Evolutionary conservation across 2,797 vertebrate species (phyloP).

Genomic region (Streptopelia turtur): DNA sequence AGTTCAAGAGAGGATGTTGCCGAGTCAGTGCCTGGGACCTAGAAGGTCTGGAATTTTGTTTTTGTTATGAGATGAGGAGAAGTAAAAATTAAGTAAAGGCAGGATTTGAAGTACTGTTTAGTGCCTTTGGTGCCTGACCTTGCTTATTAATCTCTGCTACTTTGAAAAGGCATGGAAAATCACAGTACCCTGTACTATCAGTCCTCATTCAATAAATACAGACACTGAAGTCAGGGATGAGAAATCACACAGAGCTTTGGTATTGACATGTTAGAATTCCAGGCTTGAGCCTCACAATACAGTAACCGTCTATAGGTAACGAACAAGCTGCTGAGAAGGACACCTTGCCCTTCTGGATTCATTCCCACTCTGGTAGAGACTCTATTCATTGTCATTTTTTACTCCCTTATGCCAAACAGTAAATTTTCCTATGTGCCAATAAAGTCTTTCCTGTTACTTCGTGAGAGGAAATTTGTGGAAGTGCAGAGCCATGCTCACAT

Average conservation of each 20-base stretch:
- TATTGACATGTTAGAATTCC: conserved; percentile 72
- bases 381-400: neutral
- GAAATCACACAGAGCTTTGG: conserved; percentile 22
- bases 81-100: neutral
- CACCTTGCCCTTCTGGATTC: neutral
- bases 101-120: neutral
- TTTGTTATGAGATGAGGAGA: neutral
- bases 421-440: neutral
- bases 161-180: conserved; percentile 75
- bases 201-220: conserved; percentile 63
- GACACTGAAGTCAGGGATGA: conserved; percentile 6
- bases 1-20: neutral
- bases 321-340: conserved; percentile 1
- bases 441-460: neutral
- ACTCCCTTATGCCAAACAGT: neutral
- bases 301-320: conserved; percentile 19
- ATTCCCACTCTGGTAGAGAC: conserved; percentile 8
- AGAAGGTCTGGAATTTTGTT: neutral
- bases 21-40: neutral
- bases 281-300: neutral
- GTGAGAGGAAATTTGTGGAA: neutral
- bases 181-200: conserved; percentile 72
- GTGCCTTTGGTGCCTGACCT: conserved; percentile 74
- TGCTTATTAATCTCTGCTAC: conserved; percentile 80
- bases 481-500: neutral